Percentiles rank a stretch among this genome's conserved stretches.
These are phyloP conservation scores for Laticauda laticaudata DNA, from an alignment of 2,113 vertebrate genomes.

Conservation along the genomic window DNA sequence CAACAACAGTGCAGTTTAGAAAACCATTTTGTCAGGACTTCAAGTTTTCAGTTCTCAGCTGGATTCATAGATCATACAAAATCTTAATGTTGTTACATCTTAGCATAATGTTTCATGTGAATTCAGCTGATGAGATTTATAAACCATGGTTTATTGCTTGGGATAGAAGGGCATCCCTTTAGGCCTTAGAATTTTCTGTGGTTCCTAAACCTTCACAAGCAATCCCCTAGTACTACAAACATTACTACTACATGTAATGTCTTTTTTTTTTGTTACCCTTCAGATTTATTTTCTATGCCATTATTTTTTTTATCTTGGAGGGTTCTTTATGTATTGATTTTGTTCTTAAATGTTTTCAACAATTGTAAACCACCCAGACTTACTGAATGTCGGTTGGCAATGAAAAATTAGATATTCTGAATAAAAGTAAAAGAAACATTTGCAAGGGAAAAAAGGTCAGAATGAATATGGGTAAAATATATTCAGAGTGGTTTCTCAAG, in stretches of 20 bases:
- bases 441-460: too few relatives aligned
- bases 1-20: neutral
- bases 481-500: too few relatives aligned
- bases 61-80: neutral
- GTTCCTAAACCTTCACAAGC: neutral
- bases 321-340: neutral
- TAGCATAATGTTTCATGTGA: neutral
- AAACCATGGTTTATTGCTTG: neutral
- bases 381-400: neutral
- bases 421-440: too few relatives aligned
- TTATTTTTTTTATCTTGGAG: neutral
- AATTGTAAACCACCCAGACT: neutral
- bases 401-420: too few relatives aligned
- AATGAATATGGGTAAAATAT: too few relatives aligned
- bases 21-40: neutral
- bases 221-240: neutral
- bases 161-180: neutral
- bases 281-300: neutral
- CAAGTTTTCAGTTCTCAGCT: neutral
- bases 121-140: neutral
- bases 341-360: neutral
- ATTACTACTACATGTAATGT: neutral
- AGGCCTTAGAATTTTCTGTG: neutral
- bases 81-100: neutral
- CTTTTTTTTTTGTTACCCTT: neutral